Evolutionary conservation across 2,113 vertebrate genomes (phyloP).

Genomic region (Seriola quinqueradiata): DNA sequence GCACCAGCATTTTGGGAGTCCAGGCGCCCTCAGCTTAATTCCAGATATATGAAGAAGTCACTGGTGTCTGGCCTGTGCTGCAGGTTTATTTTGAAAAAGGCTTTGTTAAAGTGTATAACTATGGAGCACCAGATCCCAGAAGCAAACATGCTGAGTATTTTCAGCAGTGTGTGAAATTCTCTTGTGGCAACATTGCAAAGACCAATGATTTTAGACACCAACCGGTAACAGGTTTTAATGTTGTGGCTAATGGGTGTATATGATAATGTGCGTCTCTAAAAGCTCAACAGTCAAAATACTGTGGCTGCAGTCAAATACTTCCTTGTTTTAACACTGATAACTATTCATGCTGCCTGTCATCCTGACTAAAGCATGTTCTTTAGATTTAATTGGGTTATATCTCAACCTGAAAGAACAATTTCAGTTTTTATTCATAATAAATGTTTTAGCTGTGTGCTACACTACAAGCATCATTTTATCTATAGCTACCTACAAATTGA

Average conservation of each 20-base stretch:
- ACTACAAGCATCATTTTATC: not conserved
- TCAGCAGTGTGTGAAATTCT: conserved; percentile 70
- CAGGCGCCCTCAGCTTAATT: conserved; percentile 43
- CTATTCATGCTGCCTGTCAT: too few species aligned
- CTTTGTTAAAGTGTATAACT: conserved; percentile 57
- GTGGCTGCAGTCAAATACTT: too few species aligned
- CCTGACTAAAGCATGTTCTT: too few species aligned
- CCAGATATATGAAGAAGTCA: conserved; percentile 53
- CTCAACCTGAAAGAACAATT: too few species aligned
- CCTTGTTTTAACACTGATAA: too few species aligned
- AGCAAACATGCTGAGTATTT: conserved; percentile 72
- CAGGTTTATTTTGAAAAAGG: conserved; percentile 65
- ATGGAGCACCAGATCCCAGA: conserved; percentile 48
- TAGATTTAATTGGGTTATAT: too few species aligned
- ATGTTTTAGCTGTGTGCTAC: too few species aligned
- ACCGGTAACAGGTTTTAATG: too few species aligned
- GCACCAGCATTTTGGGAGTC: conserved; percentile 39
- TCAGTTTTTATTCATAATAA: too few species aligned
- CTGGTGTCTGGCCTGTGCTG: conserved; percentile 39
- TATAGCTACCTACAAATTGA: not conserved
- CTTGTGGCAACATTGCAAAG: conserved; percentile 15
- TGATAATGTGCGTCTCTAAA: conserved; percentile 2
- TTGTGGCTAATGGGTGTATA: too few species aligned
- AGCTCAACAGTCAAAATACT: not conserved
- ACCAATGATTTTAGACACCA: not conserved